Conservation (phyloP, 2,113 vertebrate genomes). For the Erpornis zantholeuca region DNA sequence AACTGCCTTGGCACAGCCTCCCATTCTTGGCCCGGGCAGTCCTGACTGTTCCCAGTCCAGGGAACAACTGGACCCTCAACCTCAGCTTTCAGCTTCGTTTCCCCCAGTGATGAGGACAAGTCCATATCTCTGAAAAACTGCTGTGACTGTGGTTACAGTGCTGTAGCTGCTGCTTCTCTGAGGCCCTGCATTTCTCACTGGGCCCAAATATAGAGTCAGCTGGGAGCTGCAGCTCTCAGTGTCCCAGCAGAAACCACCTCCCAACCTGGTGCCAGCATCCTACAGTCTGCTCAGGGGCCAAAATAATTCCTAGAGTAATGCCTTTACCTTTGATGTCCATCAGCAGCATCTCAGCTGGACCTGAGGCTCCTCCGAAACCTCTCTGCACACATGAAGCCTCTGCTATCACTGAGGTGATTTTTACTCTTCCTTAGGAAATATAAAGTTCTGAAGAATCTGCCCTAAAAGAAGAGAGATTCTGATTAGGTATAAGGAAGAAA, state of each 20-base stretch:
- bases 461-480: background rate
- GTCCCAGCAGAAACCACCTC: background rate
- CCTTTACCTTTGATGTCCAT: background rate
- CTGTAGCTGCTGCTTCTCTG: background rate
- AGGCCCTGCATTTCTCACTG: background rate
- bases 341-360: background rate
- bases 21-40: background rate
- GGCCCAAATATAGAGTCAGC: rapidly evolving
- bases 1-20: background rate
- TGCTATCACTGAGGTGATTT: background rate
- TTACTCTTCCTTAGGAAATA: background rate
- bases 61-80: background rate
- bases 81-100: background rate
- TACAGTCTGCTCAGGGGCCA: background rate
- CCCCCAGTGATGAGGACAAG: background rate
- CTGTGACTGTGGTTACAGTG: background rate
- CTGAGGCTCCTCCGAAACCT: background rate
- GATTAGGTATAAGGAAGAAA: background rate
- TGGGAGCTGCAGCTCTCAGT: background rate
- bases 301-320: background rate
- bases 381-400: background rate
- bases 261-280: background rate
- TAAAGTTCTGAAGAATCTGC: background rate
- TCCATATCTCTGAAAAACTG: background rate
- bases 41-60: rapidly evolving